Conservation (phyloP, 2,797 vertebrate genomes). For the Galaxias olidus region DNA sequence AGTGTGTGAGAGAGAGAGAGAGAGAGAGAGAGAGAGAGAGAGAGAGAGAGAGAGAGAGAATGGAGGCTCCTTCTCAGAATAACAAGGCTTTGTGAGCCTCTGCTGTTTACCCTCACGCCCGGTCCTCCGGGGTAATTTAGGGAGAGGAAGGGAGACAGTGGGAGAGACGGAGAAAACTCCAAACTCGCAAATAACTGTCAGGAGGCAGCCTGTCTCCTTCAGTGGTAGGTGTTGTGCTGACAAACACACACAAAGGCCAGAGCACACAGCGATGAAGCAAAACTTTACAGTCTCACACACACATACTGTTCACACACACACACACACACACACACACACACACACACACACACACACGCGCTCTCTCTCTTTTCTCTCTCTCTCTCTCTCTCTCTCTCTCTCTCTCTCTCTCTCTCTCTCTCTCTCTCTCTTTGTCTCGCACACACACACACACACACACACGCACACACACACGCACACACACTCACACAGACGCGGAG, state of each 20-base stretch:
- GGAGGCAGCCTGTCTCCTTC: constrained; percentile 80
- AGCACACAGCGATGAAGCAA: constrained; percentile 29
- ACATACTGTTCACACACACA: constrained; percentile 20
- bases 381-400: constrained; percentile 9
- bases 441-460: constrained; percentile 13
- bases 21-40: constrained; percentile 5
- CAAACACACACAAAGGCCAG: constrained; percentile 59
- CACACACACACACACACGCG: constrained; percentile 32
- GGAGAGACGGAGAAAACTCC: constrained; percentile 66
- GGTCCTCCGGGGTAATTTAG: constrained; percentile 64
- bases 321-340: constrained; percentile 15
- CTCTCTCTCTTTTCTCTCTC: constrained; percentile 21
- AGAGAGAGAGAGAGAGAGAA: constrained; percentile 26
- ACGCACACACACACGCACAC: neutral
- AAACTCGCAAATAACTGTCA: constrained; percentile 78
- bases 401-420: constrained; percentile 31
- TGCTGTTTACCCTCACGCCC: constrained; percentile 54
- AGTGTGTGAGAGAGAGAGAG: no score
- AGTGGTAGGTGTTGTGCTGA: constrained; percentile 70
- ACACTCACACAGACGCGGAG: neutral
- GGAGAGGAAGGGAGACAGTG: constrained; percentile 63
- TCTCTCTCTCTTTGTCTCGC: constrained; percentile 3
- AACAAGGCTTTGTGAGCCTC: constrained; percentile 53
- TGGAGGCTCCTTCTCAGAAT: constrained; percentile 45
- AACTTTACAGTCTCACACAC: constrained; percentile 25